These are phyloP conservation scores for Uloborus diversus DNA, from an alignment of 1,140 invertebrate genomes.

Conservation along the genomic window DNA sequence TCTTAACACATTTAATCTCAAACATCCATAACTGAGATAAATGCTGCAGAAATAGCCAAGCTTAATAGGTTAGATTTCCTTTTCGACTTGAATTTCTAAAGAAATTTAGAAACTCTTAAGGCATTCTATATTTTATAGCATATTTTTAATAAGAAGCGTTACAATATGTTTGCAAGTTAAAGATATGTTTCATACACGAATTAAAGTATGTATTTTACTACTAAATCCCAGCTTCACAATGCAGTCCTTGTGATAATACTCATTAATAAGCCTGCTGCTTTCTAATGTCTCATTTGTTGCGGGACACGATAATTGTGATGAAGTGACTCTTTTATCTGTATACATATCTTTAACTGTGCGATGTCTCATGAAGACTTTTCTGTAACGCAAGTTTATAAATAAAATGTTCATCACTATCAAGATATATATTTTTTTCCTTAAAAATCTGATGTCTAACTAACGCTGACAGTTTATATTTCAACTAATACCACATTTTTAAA, in stretches of 20 bases:
- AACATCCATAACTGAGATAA: too few relatives aligned
- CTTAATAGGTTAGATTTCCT: too few relatives aligned
- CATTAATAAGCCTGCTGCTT: conserved; percentile 49
- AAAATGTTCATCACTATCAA: conserved; percentile 47
- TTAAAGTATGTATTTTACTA: not conserved
- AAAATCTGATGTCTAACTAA: too few relatives aligned
- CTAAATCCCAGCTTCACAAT: conserved; percentile 37
- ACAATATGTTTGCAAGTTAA: not conserved
- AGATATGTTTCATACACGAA: conserved; percentile 7
- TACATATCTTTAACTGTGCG: conserved; percentile 53
- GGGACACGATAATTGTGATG: conserved; percentile 51
- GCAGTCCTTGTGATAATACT: conserved; percentile 48
- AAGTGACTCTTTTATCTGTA: conserved; percentile 53
- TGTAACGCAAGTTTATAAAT: conserved; percentile 54
- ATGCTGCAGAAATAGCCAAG: too few relatives aligned
- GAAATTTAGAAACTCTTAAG: too few relatives aligned
- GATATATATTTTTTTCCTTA: not conserved
- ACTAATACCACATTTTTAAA: too few relatives aligned
- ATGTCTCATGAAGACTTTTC: conserved; percentile 45
- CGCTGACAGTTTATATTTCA: too few relatives aligned
- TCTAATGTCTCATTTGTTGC: conserved; percentile 51
- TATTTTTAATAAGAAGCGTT: conserved; percentile 1
- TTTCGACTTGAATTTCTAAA: too few relatives aligned
- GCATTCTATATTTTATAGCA: not conserved
- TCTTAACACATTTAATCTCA: too few relatives aligned